A percentile compares a stretch with the other conserved stretches of the same genome.
Conservation (phyloP, 1,140 invertebrate genomes). For the Danaus plexippus region DNA sequence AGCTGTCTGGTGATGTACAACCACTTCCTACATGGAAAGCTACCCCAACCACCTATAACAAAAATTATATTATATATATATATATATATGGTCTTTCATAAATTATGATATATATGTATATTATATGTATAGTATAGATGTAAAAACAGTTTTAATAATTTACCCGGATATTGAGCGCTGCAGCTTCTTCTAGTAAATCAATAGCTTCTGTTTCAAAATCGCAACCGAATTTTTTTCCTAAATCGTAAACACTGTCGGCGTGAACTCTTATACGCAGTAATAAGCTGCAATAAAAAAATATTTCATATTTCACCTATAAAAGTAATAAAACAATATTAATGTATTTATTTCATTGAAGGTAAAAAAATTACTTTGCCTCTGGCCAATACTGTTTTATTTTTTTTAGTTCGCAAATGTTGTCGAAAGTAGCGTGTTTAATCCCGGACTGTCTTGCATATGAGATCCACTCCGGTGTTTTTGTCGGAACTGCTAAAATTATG, state of each 20-base stretch:
- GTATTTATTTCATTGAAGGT: background rate
- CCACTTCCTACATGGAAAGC: constrained; percentile 39
- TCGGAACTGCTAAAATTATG: constrained; percentile 37
- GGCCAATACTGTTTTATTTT: constrained; percentile 39
- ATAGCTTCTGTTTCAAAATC: constrained; percentile 35
- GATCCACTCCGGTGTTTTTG: constrained; percentile 37
- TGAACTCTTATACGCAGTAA: constrained; percentile 27
- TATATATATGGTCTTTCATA: too few relatives aligned
- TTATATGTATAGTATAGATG: too few relatives aligned
- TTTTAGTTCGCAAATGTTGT: constrained; percentile 30
- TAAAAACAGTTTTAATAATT: constrained; percentile 12
- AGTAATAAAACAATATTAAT: too few relatives aligned
- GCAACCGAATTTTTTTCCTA: constrained; percentile 43
- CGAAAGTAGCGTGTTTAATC: constrained; percentile 34
- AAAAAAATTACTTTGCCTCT: constrained; percentile 23
- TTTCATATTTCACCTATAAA: too few relatives aligned
- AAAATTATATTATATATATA: too few relatives aligned
- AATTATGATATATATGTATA: background rate
- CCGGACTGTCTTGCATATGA: constrained; percentile 31
- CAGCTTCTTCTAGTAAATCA: constrained; percentile 36
- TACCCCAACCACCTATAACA: constrained; percentile 29
- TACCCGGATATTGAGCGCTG: constrained; percentile 26
- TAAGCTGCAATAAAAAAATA: constrained; percentile 19
- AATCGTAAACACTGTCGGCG: constrained; percentile 30
- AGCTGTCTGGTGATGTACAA: constrained; percentile 26